Base-by-base conservation (phyloP, 1,140 invertebrate genomes). In the Achatina immaculata region DNA sequence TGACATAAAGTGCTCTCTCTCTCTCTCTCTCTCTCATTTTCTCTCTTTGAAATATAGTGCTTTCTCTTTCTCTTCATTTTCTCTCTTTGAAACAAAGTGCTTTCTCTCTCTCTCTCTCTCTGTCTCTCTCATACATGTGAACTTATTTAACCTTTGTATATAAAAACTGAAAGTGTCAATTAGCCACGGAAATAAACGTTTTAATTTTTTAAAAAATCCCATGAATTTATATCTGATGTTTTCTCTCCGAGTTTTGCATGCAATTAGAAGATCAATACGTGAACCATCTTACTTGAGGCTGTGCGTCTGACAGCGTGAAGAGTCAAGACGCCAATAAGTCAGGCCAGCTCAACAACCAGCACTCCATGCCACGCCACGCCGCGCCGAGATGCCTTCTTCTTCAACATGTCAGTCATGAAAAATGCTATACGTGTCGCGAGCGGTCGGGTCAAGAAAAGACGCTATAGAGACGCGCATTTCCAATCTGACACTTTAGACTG, bases 401-500 rank as follows among this genome's bases (percentile, higher is more conserved):
- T 34, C 28, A 28, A 34, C n/a, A n/a, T 62, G 58, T 62, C 58
- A 62, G 58, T 62, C 31, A 62, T 62, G 58, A 62, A 62, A 62
- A 62, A 62, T 62, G 58, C 58, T 62, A 62, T 21, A 62, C n/a
- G 28, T 28, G 58, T 62, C 58, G 31, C 58, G 58, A 62, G 58
- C 58, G 58, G n/a, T 62, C n/a, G 58, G n/a, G 58, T 62, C 58
- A 62, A 28, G 58, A 19, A 14, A 6, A 31, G 58, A 62, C 58
- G 58, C 58, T 62, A 34, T 16, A 62, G 58, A 3, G 58, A 62
- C 58, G n/a, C n/a, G 28, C 28, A 6, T 34, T 62, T 31, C 4
- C 6, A 28, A 7, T 6, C 58, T 62, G 58, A 62, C 58, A 62
- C 58, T 1, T 31, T 4, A n/a, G 24, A 55, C 14, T n/a, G n/a